Evolutionary conservation across 2,888 invertebrate genomes (phyloP), one percentile per base, ranked within the genome.

Genomic region (Chloroclystis v-ata): DNA sequence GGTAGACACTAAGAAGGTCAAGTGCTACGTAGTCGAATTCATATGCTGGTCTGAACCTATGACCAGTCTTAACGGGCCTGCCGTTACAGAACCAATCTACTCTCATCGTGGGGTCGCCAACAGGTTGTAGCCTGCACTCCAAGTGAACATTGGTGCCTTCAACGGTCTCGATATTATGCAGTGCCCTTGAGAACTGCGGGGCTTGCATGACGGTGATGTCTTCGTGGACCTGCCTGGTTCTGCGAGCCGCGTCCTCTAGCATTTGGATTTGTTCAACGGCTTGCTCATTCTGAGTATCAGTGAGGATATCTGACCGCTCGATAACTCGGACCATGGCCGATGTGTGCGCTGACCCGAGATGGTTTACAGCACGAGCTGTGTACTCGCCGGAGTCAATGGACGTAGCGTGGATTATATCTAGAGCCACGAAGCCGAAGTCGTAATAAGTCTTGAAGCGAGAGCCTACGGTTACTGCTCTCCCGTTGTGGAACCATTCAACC

Each of bases 1-100:
- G 96, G 75, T 98, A 98, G 14, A 98, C 97, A 67, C 97, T 97
- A 13, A 98, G 89, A 40, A 99, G 92, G 80, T 99, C 99, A 43
- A 99, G 89, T 6, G 98, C 97, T 11, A 98, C 98, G 73, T 97
- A 99, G 69, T 98, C 98, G 75, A 98, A 98, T 80, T 99, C 98
- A 69, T 97, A 95, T 2, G 97, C 96, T 30, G 98, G 98, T 71
- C 97, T 92, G 89, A 98, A 99, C 57, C 99, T 91, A 71, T 97
- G 93, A 58, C 98, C 98, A 32, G 95, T 95, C 73, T 95, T 95
- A 1, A 99, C 92, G 0, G 98, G 96, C 57, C 93, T 90, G 12
- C 97, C 98, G 75, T 99, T 97, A 49, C 96, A 96, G 75, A 96
- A 95, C 99, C 99, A 99, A 57, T 97, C 97, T 43, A 97, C 94